Conservation (phyloP, 1,140 invertebrate genomes). For the Lepeophtheirus salmonis region DNA sequence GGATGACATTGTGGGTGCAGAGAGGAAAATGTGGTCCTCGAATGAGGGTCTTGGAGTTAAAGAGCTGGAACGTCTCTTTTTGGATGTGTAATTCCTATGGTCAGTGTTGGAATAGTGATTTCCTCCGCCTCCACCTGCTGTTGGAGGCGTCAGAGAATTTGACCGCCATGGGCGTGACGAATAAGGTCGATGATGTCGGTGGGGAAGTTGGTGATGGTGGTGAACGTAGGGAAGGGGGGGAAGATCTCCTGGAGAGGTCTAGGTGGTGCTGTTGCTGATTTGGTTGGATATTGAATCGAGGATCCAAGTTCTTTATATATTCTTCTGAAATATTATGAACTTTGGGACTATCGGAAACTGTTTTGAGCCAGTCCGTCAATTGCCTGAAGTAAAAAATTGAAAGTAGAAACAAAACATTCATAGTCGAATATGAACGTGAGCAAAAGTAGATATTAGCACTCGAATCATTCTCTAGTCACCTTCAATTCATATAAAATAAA, state of each 20-base stretch:
- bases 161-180: neutral
- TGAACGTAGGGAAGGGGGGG: neutral
- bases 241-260: no score
- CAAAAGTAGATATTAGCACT: neutral
- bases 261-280: no score
- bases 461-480: no score
- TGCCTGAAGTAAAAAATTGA: neutral
- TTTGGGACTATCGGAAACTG: neutral
- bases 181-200: neutral
- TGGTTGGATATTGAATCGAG: neutral
- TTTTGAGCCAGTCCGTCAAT: neutral
- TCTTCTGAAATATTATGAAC: neutral
- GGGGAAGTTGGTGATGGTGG: neutral
- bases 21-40: neutral
- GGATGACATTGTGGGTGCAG: neutral
- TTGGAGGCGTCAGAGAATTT: neutral
- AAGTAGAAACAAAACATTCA: no score
- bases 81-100: neutral
- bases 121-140: neutral
- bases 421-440: neutral
- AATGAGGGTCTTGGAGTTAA: neutral
- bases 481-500: no score
- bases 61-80: neutral
- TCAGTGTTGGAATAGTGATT: neutral
- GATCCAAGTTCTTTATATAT: neutral